A percentile compares a stretch with the other conserved stretches of the same genome.
These are phyloP conservation scores for Lethrus apterus DNA, from an alignment of 1,140 invertebrate species.

Conservation along the genomic window DNA sequence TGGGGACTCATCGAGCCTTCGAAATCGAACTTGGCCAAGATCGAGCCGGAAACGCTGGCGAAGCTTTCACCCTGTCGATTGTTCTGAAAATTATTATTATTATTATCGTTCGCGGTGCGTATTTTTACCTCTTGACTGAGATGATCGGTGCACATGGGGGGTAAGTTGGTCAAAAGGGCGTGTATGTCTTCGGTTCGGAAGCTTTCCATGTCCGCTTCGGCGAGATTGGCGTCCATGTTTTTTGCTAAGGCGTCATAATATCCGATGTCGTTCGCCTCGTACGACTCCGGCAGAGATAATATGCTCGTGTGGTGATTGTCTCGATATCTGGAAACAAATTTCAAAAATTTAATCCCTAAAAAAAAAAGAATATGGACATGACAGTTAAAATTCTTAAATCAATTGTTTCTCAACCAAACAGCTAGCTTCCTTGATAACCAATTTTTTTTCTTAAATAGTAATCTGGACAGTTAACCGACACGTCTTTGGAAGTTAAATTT, in stretches of 20 bases:
- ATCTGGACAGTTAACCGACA: no score
- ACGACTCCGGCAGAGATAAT: constrained; percentile 69
- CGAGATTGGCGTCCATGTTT: constrained; percentile 85
- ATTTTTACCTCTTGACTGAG: constrained; percentile 42
- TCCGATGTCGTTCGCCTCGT: constrained; percentile 62
- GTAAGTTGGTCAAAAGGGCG: constrained; percentile 69
- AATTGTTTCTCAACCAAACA: no score
- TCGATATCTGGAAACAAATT: constrained; percentile 50
- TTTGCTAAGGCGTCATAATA: constrained; percentile 80
- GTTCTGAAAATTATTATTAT: constrained; percentile 35
- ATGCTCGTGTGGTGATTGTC: constrained; percentile 70
- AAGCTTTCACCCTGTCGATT: constrained; percentile 66
- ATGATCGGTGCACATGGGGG: constrained; percentile 55
- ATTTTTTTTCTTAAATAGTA: no score
- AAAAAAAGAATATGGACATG: no score
- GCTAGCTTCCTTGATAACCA: no score
- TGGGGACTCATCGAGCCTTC: constrained; percentile 66
- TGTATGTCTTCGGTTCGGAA: constrained; percentile 87
- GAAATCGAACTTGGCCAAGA: constrained; percentile 72
- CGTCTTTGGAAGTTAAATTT: no score
- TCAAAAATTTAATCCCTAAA: no score
- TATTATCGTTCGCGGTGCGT: constrained; percentile 3
- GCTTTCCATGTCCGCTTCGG: constrained; percentile 91
- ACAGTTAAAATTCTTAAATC: no score
- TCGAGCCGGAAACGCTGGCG: constrained; percentile 71